Base-by-base conservation (phyloP, 2,888 invertebrate species). In the Hemistola chrysoprasaria region DNA sequence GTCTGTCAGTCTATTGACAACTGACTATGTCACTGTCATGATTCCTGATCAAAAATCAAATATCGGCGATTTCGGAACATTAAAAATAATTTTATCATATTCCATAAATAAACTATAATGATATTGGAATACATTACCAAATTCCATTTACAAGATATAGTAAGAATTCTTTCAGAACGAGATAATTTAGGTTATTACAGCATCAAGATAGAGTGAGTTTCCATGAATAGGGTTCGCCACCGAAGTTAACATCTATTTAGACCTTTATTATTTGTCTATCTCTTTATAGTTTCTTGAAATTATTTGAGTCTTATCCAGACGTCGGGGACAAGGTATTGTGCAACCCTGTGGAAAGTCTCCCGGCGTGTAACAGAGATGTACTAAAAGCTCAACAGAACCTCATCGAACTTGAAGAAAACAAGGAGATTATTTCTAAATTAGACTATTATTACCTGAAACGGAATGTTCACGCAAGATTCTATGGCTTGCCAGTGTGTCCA, bases 151-250 rank as follows among this genome's bases (percentile, higher is more conserved):
- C 72, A 90, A 38, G 93, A 94, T 44, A 76, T 95, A 40, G 53
- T 91, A 4, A 72, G 89, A 47, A 92, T 95, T 57, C 72, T 96
- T 54, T 78, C 90, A 45, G 83, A 90, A 53, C 70, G 69, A 3
- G 92, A 95, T 69, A 82, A 78, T 35, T 78, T 90, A 27, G 90
- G 91, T 36, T 92, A 93, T 68, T 94, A 90, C 60, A 90, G 92
- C 23, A 82, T 95, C 31, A 90, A 91, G 64, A 90, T 95, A 32
- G 93, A 94, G 95, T 95, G 90, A 90, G 90, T 79, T 44, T 25
- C 8, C 1, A 11, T 16, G 4, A 8, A 16, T 7, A 20, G 3
- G 8, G n/a, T n/a, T n/a, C n/a, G n/a, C n/a, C n/a, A n/a, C n/a
- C n/a, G n/a, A n/a, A n/a, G n/a, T 6, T 26, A 22, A 6, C 8